Evolutionary conservation across 2,888 invertebrate species (phyloP), one percentile per base, ranked within the genome.

Genomic region (Philaethria dido): DNA sequence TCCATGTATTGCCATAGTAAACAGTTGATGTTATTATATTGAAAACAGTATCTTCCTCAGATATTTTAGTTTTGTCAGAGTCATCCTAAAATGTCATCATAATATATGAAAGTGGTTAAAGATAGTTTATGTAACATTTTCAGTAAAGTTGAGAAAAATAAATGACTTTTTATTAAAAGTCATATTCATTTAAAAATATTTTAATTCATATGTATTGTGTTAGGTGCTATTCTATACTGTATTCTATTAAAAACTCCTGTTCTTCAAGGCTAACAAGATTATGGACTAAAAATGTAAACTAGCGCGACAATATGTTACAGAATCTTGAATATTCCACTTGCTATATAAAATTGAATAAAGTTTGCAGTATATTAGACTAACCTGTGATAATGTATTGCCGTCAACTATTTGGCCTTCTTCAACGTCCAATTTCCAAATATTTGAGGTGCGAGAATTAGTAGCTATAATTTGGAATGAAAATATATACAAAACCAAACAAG

Each of bases 381-480:
- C 93, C 86, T 94, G 93, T 70, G 93, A 85, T 79, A 94, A 87
- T 70, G 92, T 93, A 76, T 87, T 94, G 55, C 93, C 94, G 78
- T 95, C 95, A 69, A 96, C 94, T 69, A 96, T 95, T 88, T 95
- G 95, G 63, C 95, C 96, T 81, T 95, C 95, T 77, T 96, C 96
- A 61, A 94, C 90, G 84, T 95, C 97, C 69, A 98, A 89, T 88
- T 95, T 95, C 97, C 97, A 98, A 82, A 96, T 93, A 77, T 95
- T 96, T 63, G 97, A 97, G 18, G 97, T 96, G 75, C 96, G 94
- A 44, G 97, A 97, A 89, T 97, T 97, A 73, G 95, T 96, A 67
- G 86, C 86, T 78, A 96, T 93, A 79, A 96, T 94, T 89, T 96
- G 95, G 82, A 95, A 94, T 74, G 95, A 95, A 84, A 96, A 93